Base-by-base conservation (phyloP, 23 tunicate genomes). In the Clavelina lepadiformis region DNA sequence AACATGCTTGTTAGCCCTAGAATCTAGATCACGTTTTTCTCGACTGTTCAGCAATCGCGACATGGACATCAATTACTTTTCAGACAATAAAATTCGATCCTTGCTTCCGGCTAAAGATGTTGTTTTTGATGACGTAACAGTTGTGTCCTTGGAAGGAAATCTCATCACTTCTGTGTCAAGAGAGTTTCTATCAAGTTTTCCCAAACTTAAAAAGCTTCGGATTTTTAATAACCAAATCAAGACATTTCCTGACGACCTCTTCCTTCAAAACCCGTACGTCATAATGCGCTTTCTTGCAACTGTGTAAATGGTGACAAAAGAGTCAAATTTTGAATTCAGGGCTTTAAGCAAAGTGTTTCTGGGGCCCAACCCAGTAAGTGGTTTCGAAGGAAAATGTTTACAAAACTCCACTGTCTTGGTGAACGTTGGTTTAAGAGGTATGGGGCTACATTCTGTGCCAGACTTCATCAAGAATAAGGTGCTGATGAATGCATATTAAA, bases 171-270 rank as follows among this genome's bases (percentile, higher is more conserved):
- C 56, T 2, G 47, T 66, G 3, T 45, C 57, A 3, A 23, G 27
- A 46, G 35, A 46, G 5, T 66, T 66, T 46, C 35, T 66, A 3
- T 23, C 56, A 44, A 66, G 72, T 28, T 66, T 66, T 66, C 72
- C 72, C 2, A 46, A 46, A 4, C 33, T 66, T 3, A 45, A 20
- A 24, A 28, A 46, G 25, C 18, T 66, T 3, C 8, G 35, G 3
- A 13, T 66, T 22, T 15, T 11, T 37, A 66, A 66, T 36, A 66
- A 66, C 22, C 21, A 46, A 25, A 46, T 66, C 35, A 26, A 35
- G 5, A 18, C 8, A 2, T 15, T 66, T 8, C 36, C n/a, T 46
- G 72, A 66, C 3, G 34, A 66, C 13, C 6, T 45, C 5, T 66
- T 66, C 29, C 7, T 5, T 21, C 11, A 46, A 11, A 45, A 46